Percentiles rank a stretch among this genome's conserved stretches.
phyloP scores from a whole-genome alignment of 1,140 invertebrate species.

The Polypedilum pembai region DNA sequence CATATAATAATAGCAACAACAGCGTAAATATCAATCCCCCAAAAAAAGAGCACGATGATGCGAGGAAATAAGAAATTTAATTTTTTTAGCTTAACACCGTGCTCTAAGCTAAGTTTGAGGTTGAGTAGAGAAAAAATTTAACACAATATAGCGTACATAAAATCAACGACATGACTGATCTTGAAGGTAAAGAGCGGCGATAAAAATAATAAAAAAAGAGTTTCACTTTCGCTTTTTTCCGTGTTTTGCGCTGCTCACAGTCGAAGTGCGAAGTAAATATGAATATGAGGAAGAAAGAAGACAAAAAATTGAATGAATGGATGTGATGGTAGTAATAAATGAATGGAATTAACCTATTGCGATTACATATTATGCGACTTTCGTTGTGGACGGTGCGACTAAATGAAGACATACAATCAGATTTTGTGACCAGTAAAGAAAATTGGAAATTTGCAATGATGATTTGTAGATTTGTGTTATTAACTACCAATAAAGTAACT shows the following conservation, averaged over 20 bases:
- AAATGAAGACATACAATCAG: neutral
- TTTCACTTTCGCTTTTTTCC: conserved; percentile 17
- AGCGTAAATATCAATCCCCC: no score
- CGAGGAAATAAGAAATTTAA: no score
- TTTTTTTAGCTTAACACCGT: no score
- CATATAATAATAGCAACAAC: no score
- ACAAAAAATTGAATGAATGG: neutral
- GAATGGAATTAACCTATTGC: conserved; percentile 17
- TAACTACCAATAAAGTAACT: neutral
- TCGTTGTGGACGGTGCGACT: neutral
- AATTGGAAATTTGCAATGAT: conserved; percentile 1
- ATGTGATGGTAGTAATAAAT: conserved; percentile 12
- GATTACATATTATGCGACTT: neutral
- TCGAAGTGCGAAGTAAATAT: neutral
- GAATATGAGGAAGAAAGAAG: neutral
- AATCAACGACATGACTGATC: neutral
- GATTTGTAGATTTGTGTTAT: neutral
- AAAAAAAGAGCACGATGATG: no score
- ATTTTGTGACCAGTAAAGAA: neutral
- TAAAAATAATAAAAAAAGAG: neutral
- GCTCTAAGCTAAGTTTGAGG: no score
- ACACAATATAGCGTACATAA: neutral
- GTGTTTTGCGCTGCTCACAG: neutral
- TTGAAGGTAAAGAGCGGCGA: conserved; percentile 9
- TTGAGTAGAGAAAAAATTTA: no score